A percentile compares a stretch with the other conserved stretches of the same genome.
phyloP scores from a whole-genome alignment of 2,797 vertebrate genomes.

The Hylomyscus alleni region DNA sequence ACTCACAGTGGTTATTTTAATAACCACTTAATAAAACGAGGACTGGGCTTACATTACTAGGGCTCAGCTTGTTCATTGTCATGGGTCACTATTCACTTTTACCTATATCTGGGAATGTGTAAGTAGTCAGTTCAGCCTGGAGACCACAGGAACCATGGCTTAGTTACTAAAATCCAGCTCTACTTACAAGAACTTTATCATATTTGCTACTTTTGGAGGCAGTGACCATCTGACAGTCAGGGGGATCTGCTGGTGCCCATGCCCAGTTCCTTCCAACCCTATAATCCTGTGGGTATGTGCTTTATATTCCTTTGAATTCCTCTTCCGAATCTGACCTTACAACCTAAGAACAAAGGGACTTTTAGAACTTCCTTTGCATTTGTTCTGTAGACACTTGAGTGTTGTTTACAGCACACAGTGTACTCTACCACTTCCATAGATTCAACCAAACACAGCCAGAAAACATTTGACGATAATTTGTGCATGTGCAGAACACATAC shows the following conservation, averaged over 20 bases:
- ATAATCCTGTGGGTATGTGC: not conserved
- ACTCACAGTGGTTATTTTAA: no score
- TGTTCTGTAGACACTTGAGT: not conserved
- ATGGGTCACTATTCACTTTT: not conserved
- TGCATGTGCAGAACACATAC: not conserved
- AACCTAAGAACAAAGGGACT: not conserved
- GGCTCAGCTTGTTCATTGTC: not conserved
- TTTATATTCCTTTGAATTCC: not conserved
- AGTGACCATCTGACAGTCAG: not conserved
- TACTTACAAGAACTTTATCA: not conserved
- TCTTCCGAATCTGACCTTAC: not conserved
- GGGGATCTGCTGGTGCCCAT: fast-evolving
- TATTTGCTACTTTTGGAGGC: not conserved
- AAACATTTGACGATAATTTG: not conserved
- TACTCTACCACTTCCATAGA: not conserved
- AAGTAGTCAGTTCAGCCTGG: not conserved
- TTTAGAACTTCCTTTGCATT: not conserved
- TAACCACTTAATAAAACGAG: no score
- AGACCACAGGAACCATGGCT: no score
- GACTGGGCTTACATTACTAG: not conserved
- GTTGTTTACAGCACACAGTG: not conserved
- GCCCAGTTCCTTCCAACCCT: not conserved
- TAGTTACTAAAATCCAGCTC: not conserved
- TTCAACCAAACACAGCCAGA: not conserved
- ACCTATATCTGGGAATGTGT: not conserved